phyloP scores from a whole-genome alignment of 2,797 vertebrate genomes.

The Siniperca obscura region DNA sequence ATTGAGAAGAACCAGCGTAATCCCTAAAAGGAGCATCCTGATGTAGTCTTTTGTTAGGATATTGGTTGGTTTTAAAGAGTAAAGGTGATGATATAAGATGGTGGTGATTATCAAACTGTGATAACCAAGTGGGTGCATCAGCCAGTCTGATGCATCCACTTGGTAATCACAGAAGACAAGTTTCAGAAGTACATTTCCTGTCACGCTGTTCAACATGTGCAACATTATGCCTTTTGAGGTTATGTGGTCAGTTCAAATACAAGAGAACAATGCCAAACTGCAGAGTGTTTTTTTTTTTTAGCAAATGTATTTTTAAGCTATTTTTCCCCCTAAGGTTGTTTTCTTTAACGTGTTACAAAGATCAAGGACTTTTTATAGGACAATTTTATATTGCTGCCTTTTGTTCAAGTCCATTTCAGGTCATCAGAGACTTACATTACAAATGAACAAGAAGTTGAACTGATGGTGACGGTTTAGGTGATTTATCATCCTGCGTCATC shows the following conservation, averaged over 20 bases:
- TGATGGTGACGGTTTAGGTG: background rate
- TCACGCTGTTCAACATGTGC: background rate
- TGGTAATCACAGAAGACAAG: background rate
- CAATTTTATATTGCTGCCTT: background rate
- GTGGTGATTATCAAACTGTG: background rate
- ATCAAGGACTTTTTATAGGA: background rate
- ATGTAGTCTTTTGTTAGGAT: background rate
- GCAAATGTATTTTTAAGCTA: no score
- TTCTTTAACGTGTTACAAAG: background rate
- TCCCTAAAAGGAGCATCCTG: conserved; percentile 27
- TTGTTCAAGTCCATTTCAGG: background rate
- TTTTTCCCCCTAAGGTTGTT: background rate
- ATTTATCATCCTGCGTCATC: background rate
- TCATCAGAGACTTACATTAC: background rate
- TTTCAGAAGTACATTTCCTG: conserved; percentile 47
- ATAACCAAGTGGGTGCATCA: no score
- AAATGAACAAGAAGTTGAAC: background rate
- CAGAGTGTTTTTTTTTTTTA: background rate
- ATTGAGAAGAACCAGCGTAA: conserved; percentile 36
- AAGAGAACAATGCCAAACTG: background rate
- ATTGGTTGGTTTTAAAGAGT: background rate
- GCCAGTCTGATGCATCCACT: background rate
- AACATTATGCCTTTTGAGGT: background rate
- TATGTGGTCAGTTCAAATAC: conserved; percentile 25
- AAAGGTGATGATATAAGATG: background rate